Base-by-base conservation (phyloP, 2,888 invertebrate genomes). In the Sisyra nigra region DNA sequence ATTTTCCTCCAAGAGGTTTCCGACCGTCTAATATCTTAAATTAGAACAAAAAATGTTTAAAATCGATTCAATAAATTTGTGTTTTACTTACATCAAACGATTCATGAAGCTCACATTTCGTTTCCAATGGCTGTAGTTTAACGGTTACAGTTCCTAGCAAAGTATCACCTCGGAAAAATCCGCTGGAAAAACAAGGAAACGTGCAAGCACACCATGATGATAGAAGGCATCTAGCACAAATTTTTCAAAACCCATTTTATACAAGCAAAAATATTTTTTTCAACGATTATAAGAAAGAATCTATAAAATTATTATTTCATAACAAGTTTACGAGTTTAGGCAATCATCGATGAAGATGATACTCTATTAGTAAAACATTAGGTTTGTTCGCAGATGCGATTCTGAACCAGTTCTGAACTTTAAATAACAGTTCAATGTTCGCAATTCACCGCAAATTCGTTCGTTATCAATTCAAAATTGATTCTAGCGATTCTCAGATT, bases 81-180 rank as follows among this genome's bases (percentile, higher is more conserved):
- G 14, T 11, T 10, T 42, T 48, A 76, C 85, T 81, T 65, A 93
- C 92, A 65, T 93, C 88, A 60, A 80, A 91, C 1, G 88, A 81
- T 47, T 96, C 92, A 59, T 97, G 96, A 44, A 94, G 61, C 30
- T 83, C 83, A 58, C 91, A 87, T 46, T 80, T 76, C 0, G 79
- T 81, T 68, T 96, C 94, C 46, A 97, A 66, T n/a, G 82, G 82
- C 52, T 83, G 83, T 49, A 97, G 65, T 58, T 94, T 94, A 10
- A 94, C 77, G 48, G 69, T 73, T 10, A 74, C 82, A 3, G 81
- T 75, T 18, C 96, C 97, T 44, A 97, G 67, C 40, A 89, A 66
- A 42, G 79, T 68, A 63, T 97, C 96, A 55, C 84, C 77, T 50
- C 89, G 76, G 61, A 97, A 80, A 68, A 97, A 92, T 52, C 96